Conservation (phyloP, 2,797 vertebrate genomes). For the Babyrousa celebensis region DNA sequence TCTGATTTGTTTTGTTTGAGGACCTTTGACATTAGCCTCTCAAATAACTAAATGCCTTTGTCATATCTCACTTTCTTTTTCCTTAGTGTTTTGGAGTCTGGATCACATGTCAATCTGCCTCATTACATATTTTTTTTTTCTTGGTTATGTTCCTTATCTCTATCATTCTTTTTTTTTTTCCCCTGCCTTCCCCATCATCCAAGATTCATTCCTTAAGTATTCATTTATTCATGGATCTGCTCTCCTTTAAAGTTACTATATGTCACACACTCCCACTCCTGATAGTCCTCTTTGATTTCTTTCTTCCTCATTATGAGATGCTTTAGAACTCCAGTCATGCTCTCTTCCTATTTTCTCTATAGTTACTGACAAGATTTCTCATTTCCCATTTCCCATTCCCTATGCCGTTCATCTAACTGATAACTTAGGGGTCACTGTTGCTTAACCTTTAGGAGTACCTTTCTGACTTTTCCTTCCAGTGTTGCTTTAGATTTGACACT, state of each 20-base stretch:
- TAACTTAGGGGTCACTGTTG: not conserved
- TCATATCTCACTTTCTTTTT: not conserved
- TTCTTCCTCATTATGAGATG: not conserved
- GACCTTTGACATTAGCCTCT: not conserved
- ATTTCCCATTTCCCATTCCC: not conserved
- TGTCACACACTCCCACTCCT: not conserved
- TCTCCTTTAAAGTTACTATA: constrained; percentile 36
- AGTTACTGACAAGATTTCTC: not conserved
- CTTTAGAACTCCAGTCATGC: not conserved
- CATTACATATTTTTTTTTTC: constrained; percentile 6
- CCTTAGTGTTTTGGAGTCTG: constrained; percentile 15
- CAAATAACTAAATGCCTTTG: not conserved
- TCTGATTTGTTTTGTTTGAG: constrained; percentile 35
- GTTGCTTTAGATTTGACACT: not conserved
- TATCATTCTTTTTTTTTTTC: not conserved
- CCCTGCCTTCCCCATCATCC: not conserved
- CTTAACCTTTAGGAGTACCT: not conserved
- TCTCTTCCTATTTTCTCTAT: not conserved
- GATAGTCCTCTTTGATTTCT: not conserved
- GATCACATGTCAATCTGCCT: not conserved
- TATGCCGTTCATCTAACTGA: not conserved
- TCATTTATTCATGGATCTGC: not conserved
- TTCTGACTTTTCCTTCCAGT: constrained; percentile 26
- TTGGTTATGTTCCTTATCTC: not conserved
- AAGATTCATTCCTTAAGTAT: not conserved